Evolutionary conservation across 2,888 invertebrate species (phyloP).

Genomic region (Anorthoa munda): DNA sequence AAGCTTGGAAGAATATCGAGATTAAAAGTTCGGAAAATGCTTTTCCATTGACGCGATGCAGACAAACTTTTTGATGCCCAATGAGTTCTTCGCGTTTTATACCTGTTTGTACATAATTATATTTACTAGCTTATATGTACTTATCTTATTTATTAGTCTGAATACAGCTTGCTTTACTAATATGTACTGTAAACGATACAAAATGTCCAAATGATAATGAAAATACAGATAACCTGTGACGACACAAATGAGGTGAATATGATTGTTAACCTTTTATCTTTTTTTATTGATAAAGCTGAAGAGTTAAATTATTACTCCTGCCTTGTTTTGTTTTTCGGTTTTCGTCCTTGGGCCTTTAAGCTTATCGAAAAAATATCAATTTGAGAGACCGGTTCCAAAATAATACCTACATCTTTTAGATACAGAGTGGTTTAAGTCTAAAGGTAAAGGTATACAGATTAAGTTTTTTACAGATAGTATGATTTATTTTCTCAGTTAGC

Average conservation of each 20-base stretch:
- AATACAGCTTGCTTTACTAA: conserved; percentile 2
- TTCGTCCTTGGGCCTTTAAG: neutral
- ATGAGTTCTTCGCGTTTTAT: no score
- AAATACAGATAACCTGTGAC: conserved; percentile 31
- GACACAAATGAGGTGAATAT: conserved; percentile 31
- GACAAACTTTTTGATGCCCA: no score
- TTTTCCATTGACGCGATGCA: no score
- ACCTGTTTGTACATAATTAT: no score
- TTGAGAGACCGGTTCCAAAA: conserved; percentile 5
- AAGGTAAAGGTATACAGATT: neutral
- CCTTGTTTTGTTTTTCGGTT: conserved; percentile 8
- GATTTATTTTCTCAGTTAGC: conserved; percentile 3
- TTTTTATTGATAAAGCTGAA: conserved; percentile 14
- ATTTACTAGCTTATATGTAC: no score
- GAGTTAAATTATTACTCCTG: conserved; percentile 10
- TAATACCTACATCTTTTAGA: neutral
- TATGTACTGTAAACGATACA: conserved; percentile 10
- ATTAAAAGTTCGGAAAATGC: conserved; percentile 2
- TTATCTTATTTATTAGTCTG: neutral
- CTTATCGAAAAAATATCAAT: neutral
- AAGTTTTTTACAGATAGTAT: neutral
- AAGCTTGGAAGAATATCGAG: neutral
- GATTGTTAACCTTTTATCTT: conserved; percentile 24
- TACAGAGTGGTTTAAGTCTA: neutral
- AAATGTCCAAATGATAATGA: conserved; percentile 24